phyloP scores from a whole-genome alignment of 2,888 invertebrate species.

The Physocephala rufipes region DNA sequence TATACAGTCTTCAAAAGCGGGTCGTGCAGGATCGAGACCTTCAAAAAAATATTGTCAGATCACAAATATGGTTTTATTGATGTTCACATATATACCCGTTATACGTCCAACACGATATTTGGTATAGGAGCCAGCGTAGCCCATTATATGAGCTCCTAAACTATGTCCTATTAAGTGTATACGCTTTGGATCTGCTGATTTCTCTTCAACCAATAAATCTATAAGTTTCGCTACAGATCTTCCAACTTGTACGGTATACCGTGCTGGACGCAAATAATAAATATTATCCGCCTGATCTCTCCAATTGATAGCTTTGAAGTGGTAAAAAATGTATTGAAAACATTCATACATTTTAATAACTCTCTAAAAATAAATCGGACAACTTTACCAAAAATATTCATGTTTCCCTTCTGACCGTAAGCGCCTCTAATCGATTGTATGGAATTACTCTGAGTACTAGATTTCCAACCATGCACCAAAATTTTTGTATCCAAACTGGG shows the following conservation, averaged over 20 bases:
- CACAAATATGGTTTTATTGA: background rate
- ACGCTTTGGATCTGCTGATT: constrained; percentile 56
- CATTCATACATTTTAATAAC: background rate
- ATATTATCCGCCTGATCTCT: constrained; percentile 62
- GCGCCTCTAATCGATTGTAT: constrained; percentile 63
- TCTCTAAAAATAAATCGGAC: background rate
- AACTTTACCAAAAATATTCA: constrained; percentile 59
- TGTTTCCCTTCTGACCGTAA: constrained; percentile 56
- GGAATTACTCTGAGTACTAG: constrained; percentile 61
- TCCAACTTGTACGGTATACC: constrained; percentile 62
- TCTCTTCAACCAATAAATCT: constrained; percentile 60
- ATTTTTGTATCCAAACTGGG: constrained; percentile 62
- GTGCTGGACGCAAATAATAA: constrained; percentile 61
- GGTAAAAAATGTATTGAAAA: background rate
- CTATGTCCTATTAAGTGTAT: constrained; percentile 68
- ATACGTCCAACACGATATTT: constrained; percentile 68
- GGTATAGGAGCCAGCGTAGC: constrained; percentile 69
- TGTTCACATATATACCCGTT: constrained; percentile 67
- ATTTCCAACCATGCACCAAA: constrained; percentile 65
- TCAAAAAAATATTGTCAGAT: constrained; percentile 7
- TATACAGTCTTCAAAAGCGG: constrained; percentile 62
- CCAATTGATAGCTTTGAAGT: constrained; percentile 61
- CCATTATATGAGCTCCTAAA: constrained; percentile 72
- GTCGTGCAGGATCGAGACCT: constrained; percentile 75
- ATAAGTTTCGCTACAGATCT: constrained; percentile 62